A percentile compares a stretch with the other conserved stretches of the same genome.
phyloP scores from a whole-genome alignment of 2,888 invertebrate genomes.

The Panopea generosa region DNA sequence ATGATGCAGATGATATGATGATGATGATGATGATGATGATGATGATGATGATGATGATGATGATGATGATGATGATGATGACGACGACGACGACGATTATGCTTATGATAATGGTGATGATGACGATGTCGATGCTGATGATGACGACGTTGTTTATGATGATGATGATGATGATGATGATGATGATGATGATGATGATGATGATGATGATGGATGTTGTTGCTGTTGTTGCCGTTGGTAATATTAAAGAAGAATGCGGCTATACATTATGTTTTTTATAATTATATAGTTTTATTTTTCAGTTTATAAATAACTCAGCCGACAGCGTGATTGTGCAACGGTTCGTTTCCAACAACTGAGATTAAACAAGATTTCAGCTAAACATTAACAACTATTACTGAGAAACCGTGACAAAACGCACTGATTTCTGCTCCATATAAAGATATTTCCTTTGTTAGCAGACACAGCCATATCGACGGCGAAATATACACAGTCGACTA shows the following conservation, averaged over 20 bases:
- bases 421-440: too few relatives aligned
- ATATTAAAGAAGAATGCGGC: too few relatives aligned
- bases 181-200: constrained; percentile 11
- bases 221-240: background rate
- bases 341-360: too few relatives aligned
- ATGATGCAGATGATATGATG: background rate
- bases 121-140: background rate
- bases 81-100: too few relatives aligned
- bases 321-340: too few relatives aligned
- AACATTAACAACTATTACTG: too few relatives aligned
- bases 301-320: too few relatives aligned
- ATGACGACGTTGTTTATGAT: constrained; percentile 6
- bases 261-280: too few relatives aligned
- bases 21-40: constrained; percentile 16
- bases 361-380: too few relatives aligned
- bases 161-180: constrained; percentile 7
- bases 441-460: background rate
- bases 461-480: background rate
- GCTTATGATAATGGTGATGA: too few relatives aligned
- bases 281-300: too few relatives aligned
- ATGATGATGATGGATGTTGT: constrained; percentile 6
- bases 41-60: constrained; percentile 14
- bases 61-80: constrained; percentile 4
- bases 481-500: background rate
- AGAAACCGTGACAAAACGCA: constrained; percentile 26